These are phyloP conservation scores for Aporrectodea caliginosa DNA, from an alignment of 1,140 invertebrate genomes.

Conservation along the genomic window DNA sequence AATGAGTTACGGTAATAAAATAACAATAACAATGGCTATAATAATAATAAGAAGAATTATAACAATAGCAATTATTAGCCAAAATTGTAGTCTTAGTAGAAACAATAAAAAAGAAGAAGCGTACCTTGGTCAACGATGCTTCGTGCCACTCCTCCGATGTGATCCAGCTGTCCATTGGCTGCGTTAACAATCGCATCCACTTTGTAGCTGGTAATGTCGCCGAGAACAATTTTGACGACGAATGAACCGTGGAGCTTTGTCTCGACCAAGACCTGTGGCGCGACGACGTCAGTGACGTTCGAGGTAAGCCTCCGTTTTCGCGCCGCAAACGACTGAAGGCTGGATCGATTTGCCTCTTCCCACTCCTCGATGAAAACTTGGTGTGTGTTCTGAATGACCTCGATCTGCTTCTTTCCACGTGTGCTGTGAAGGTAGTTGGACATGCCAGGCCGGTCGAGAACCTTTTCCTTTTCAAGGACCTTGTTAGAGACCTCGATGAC, in stretches of 20 bases:
- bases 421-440: neutral
- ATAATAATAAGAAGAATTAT: too few species aligned
- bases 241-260: neutral
- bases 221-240: slow-evolving; percentile 43
- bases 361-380: neutral
- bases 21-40: too few species aligned
- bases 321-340: neutral
- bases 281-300: neutral
- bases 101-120: too few species aligned
- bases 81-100: too few species aligned
- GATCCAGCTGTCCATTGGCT: slow-evolving; percentile 70
- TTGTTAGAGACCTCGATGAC: neutral
- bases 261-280: neutral
- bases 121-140: slow-evolving; percentile 63
- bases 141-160: slow-evolving; percentile 79
- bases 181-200: slow-evolving; percentile 88
- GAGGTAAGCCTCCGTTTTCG: neutral
- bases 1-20: too few species aligned
- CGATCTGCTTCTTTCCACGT: neutral
- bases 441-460: neutral
- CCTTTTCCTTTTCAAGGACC: neutral
- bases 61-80: too few species aligned
- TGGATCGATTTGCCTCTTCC: neutral
- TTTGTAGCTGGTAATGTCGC: slow-evolving; percentile 78
- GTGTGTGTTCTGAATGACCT: neutral